Conservation (phyloP, 2,797 vertebrate genomes). For the Parauchenoglanis ngamensis region DNA sequence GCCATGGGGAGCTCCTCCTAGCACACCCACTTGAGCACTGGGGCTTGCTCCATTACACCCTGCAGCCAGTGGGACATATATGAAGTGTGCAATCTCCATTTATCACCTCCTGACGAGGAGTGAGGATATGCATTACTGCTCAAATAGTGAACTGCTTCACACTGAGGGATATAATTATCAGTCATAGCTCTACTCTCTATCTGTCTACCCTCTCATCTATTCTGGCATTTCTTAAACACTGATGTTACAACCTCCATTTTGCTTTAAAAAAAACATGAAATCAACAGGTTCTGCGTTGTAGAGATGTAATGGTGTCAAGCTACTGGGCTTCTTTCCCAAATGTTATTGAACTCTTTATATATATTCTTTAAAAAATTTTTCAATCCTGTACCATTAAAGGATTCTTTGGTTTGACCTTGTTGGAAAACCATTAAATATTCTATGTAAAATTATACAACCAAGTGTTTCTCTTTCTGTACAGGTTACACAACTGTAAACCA, state of each 20-base stretch:
- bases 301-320: not conserved
- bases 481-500: not conserved
- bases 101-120: constrained; percentile 35
- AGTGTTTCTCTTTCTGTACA: not conserved
- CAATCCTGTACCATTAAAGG: not conserved
- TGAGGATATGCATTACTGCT: constrained; percentile 20
- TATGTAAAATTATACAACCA: not conserved
- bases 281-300: not conserved
- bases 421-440: not conserved
- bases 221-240: not conserved
- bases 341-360: not conserved
- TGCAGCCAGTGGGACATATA: constrained; percentile 23
- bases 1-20: constrained; percentile 17
- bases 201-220: constrained; percentile 7
- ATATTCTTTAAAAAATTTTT: too few species aligned
- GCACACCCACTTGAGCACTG: constrained; percentile 30
- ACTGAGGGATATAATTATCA: not conserved
- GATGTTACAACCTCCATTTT: not conserved
- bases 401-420: not conserved
- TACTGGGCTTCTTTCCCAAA: not conserved
- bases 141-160: constrained; percentile 8
- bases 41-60: constrained; percentile 18
- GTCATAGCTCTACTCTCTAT: constrained; percentile 1
- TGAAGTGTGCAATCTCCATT: constrained; percentile 39
- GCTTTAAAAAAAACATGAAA: not conserved